These are phyloP conservation scores for Echinops telfairi DNA, from an alignment of 2,113 vertebrate genomes.

Conservation along the genomic window DNA sequence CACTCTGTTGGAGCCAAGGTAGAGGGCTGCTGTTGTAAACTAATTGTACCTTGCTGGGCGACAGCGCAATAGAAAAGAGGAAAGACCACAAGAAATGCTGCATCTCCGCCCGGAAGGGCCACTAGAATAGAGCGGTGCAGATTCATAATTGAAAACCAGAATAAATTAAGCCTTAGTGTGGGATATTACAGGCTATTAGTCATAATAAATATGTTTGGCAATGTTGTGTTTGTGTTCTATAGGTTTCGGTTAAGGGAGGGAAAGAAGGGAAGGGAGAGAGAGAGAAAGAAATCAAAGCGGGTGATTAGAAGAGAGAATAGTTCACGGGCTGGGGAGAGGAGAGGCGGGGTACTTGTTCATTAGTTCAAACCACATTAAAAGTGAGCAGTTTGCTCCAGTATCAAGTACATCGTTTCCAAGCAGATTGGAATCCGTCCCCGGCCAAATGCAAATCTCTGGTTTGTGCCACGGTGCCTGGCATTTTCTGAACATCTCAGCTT, in stretches of 20 bases:
- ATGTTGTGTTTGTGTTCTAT: conserved; percentile 49
- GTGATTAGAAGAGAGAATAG: conserved; percentile 76
- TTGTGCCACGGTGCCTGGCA: conserved; percentile 62
- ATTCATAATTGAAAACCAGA: conserved; percentile 83
- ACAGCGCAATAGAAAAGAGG: conserved; percentile 72
- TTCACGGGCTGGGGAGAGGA: conserved; percentile 60
- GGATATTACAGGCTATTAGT: conserved; percentile 82
- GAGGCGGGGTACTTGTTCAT: conserved; percentile 73
- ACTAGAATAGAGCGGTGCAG: conserved; percentile 68
- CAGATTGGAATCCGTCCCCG: conserved; percentile 76
- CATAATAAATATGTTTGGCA: conserved; percentile 84
- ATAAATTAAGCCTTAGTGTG: conserved; percentile 79
- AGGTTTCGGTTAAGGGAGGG: conserved; percentile 71
- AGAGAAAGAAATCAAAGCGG: conserved; percentile 71
- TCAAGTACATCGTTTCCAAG: conserved; percentile 65
- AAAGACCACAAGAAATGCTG: conserved; percentile 75
- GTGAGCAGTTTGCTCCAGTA: conserved; percentile 78
- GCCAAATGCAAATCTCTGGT: conserved; percentile 69
- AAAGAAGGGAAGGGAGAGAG: conserved; percentile 13
- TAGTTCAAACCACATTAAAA: conserved; percentile 72
- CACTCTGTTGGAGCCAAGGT: conserved; percentile 53
- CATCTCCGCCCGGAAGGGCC: conserved; percentile 61
- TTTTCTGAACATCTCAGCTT: conserved; percentile 62
- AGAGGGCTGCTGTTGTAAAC: conserved; percentile 67
- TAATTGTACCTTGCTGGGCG: conserved; percentile 67